Percentiles rank a stretch among this genome's conserved stretches.
These are phyloP conservation scores for Melitaea athalia DNA, from an alignment of 2,888 invertebrate species.

Conservation along the genomic window DNA sequence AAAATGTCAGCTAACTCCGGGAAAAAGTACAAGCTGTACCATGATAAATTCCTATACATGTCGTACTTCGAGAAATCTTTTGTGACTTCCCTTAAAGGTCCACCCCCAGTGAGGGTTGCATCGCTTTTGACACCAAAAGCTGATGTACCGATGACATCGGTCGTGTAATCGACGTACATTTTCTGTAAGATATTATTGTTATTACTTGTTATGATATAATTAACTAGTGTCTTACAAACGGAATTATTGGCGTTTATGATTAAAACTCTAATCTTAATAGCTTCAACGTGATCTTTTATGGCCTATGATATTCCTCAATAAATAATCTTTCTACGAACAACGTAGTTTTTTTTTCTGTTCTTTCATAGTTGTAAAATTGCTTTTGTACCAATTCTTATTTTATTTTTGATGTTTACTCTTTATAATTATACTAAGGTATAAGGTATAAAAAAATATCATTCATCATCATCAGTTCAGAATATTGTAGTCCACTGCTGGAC, in stretches of 20 bases:
- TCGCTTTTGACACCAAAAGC: slow-evolving; percentile 48
- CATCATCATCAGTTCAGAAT: too few relatives aligned
- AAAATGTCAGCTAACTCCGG: slow-evolving; percentile 47
- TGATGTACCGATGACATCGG: slow-evolving; percentile 48
- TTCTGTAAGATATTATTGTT: slow-evolving; percentile 31
- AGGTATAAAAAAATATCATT: too few relatives aligned
- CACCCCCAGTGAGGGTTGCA: slow-evolving; percentile 47
- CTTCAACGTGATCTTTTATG: background rate
- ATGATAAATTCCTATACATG: slow-evolving; percentile 35
- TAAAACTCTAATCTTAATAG: too few relatives aligned
- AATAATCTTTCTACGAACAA: too few relatives aligned
- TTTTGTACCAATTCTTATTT: too few relatives aligned
- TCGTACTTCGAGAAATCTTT: slow-evolving; percentile 43
- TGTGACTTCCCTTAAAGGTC: slow-evolving; percentile 45
- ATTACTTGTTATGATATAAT: background rate
- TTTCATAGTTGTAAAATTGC: too few relatives aligned
- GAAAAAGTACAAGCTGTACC: slow-evolving; percentile 48
- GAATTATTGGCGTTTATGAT: slow-evolving; percentile 36
- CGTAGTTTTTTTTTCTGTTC: too few relatives aligned
- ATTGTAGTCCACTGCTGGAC: too few relatives aligned
- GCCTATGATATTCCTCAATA: too few relatives aligned
- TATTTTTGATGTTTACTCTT: too few relatives aligned
- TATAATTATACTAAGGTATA: too few relatives aligned
- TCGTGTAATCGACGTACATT: slow-evolving; percentile 46
- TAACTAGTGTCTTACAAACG: background rate